Base-by-base conservation (phyloP, 2,888 invertebrate species). In the Mermis nigrescens region DNA sequence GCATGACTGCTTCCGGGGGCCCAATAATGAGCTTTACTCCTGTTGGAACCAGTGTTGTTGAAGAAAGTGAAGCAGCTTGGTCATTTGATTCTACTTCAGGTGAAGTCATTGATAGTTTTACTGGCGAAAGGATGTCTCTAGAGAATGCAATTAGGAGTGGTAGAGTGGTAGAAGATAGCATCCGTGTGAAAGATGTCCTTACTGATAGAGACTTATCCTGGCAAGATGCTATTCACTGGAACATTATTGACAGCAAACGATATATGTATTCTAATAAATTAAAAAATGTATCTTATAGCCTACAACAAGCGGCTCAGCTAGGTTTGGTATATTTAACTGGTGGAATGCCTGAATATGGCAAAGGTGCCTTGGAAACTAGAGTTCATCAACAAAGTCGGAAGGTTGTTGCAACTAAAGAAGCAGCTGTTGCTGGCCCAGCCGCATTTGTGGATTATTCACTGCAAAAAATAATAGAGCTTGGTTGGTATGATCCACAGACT, bases 231-330 rank as follows among this genome's bases (percentile, higher is more conserved):
- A 67, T 77, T 51, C 67, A 69, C 38, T 71, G 72, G 67, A 76
- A 75, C 46, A 71, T 78, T 52, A 67, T 76, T 57, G 73, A 76
- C 63, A 61, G 66, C 46, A 68, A 72, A 46, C 28, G 55, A 28
- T 54, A 54, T 64, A n/a, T 66, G 53, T 67, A 63, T 2, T 62
- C 64, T 29, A 65, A 62, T 27, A 68, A 72, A 56, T 62, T 65
- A 27, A 24, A 53, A 15, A 31, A 12, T 29, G 4, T 3, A 27
- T 12, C 7, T 3, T 24, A 53, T 62, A 83, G 86, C 1, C 79
- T 90, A 65, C 83, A 86, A 12, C 86, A 87, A 75, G 79, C 91
- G 52, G 80, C 86, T 63, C 80, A 82, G 64, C 88, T 89, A 75
- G 92, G 91, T 55, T 79, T 90, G 32, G 80, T 90, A 63, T 71